Percentiles rank a stretch among this genome's conserved stretches.
Evolutionary conservation across 2,797 vertebrate species (phyloP).

Genomic region (Macropodus opercularis): DNA sequence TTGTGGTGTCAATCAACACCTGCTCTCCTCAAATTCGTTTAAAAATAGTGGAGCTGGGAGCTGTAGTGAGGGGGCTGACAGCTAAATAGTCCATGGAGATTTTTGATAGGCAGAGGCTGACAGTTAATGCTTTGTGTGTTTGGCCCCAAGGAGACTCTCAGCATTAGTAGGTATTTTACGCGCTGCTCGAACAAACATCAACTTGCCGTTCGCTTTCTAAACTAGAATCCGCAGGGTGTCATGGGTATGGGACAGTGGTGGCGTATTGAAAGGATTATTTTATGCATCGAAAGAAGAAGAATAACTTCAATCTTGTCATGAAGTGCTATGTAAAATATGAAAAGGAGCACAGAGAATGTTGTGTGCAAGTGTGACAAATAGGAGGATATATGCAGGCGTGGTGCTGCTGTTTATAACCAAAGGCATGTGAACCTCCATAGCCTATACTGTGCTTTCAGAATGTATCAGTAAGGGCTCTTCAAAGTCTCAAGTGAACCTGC

Average conservation of each 20-base stretch:
- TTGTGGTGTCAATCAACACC: slow-evolving; percentile 81
- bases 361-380: slow-evolving; percentile 37
- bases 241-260: slow-evolving; percentile 42
- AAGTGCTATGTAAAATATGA: slow-evolving; percentile 47
- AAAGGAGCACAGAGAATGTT: slow-evolving; percentile 18
- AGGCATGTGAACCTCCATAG: slow-evolving; percentile 18
- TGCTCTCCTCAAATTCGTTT: slow-evolving; percentile 75
- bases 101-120: slow-evolving; percentile 81
- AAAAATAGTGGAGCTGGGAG: slow-evolving; percentile 78
- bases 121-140: slow-evolving; percentile 78
- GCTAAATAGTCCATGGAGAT: slow-evolving; percentile 83
- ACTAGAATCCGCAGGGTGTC: slow-evolving; percentile 55
- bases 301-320: slow-evolving; percentile 50
- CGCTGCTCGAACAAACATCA: slow-evolving; percentile 74
- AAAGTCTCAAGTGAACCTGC: slow-evolving; percentile 17
- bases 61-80: slow-evolving; percentile 72
- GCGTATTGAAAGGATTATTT: slow-evolving; percentile 46
- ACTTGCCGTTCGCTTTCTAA: slow-evolving; percentile 55
- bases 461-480: slow-evolving; percentile 18
- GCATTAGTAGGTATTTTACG: slow-evolving; percentile 68
- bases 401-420: slow-evolving; percentile 26
- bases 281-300: slow-evolving; percentile 37
- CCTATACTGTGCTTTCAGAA: slow-evolving; percentile 24
- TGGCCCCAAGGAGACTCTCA: slow-evolving; percentile 74
- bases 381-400: slow-evolving; percentile 15